Base-by-base conservation (phyloP, 2,113 vertebrate species). In the Cettia cetti region DNA sequence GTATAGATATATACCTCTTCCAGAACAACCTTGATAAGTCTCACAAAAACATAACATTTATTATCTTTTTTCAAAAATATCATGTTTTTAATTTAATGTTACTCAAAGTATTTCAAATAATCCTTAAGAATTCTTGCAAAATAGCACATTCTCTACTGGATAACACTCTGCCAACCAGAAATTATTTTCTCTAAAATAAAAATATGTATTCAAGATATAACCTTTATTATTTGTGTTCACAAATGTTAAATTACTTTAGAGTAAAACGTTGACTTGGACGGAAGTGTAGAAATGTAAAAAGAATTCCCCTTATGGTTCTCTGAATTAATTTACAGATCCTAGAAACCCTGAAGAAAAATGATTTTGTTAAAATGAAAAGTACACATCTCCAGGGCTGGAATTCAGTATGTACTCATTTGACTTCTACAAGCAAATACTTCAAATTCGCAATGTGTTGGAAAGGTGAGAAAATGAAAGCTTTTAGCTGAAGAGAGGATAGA, bases 291-390 rank as follows among this genome's bases (percentile, higher is more conserved):
- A 84, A 52, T 39, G 19, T 77, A 60, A 85, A 85, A 95, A 82
- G 13, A 65, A 80, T 90, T 93, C 22, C 57, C 13, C 5, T 79
- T 76, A 31, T 45, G 16, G 50, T 66, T 82, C 57, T 80, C 44
- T 76, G 57, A 95, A 94, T 85, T 92, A 64, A 93, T 80, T 93
- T 90, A 75, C 40, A 88, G 40, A 52, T 79, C 11, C 28, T 82
- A 93, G 53, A 76, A 74, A 47, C 37, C 47, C 21, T 66, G 60
- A 78, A 66, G 60, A 77, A 93, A 82, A 87, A 24, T n/a, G 1
- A 28, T 90, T 90, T 85, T 72, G 28, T 87, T 82, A 57, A 90
- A 95, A 85, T 72, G 44, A 93, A 91, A 85, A 5, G 24, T 75
- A 82, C 31, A 21, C 2, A 64, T 88, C 70, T 82, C 69, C n/a